Base-by-base conservation (phyloP, 2,888 invertebrate species). In the Netelia melanura region DNA sequence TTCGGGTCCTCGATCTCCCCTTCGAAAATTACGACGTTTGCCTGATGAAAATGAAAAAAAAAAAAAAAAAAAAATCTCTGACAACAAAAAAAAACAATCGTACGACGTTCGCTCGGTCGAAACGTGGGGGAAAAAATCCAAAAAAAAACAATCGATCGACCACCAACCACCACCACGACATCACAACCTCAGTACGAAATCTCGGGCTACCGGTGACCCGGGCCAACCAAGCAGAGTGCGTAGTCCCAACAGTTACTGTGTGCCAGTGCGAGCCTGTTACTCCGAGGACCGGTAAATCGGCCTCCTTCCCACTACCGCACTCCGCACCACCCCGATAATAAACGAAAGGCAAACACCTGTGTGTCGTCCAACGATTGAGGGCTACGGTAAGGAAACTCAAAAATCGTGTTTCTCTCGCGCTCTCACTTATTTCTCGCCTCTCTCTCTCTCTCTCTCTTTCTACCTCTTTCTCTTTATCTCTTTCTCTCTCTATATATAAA, bases 261-360 rank as follows among this genome's bases (percentile, higher is more conserved):
- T 93, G 92, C 92, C 93, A 93, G 93, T 93, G 92, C 92, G 93
- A 93, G 91, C 93, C 93, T 92, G 93, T 92, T 90, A 92, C 93
- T 93, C 93, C 93, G 93, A 93, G 93, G 93, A 93, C 93, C 93
- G 93, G 91, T 93, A 93, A 93, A 87, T 92, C 93, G 93, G 92
- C 92, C 92, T 93, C 93, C 91, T 92, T 92, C 90, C 92, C 93
- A 91, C 91, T 92, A 93, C 92, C 93, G 92, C 93, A 93, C 93
- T 91, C 91, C 91, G 92, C 91, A 93, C 91, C 92, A 92, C 93
- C 93, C 92, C 93, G 93, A 93, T 93, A 93, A 93, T 86, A 84
- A 87, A 86, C 86, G 90, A 93, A 92, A 92, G 91, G 90, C 92
- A 91, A 90, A n/a, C 70, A 38, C 62, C 62, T 74, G 62, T 62